A percentile compares a stretch with the other conserved stretches of the same genome.
Conservation (phyloP, 2,888 invertebrate species). For the Dendrolimus pini region DNA sequence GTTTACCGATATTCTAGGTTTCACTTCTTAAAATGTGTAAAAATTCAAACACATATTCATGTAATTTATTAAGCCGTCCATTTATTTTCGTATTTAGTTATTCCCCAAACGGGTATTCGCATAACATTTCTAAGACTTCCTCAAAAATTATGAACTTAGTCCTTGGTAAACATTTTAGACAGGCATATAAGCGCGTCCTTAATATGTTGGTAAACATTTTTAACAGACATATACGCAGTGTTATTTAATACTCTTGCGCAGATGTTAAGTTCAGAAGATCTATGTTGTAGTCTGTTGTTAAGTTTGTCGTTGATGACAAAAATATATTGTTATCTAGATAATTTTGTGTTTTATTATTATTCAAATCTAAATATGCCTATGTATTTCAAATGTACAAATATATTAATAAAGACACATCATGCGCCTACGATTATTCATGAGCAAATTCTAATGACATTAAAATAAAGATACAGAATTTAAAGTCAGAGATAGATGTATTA, state of each 20-base stretch:
- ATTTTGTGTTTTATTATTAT: conserved; percentile 35
- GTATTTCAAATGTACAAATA: too few relatives aligned
- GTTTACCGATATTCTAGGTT: too few relatives aligned
- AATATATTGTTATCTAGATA: conserved; percentile 77
- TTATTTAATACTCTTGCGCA: conserved; percentile 33
- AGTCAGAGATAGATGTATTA: too few relatives aligned
- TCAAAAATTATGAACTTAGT: conserved; percentile 3
- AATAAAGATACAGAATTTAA: too few relatives aligned
- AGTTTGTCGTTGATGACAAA: conserved; percentile 76
- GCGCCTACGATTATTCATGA: too few relatives aligned
- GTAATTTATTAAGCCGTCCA: conserved; percentile 61
- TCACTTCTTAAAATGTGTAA: too few relatives aligned
- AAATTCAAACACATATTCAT: not conserved
- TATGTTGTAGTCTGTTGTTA: conserved; percentile 75
- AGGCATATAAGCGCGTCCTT: conserved; percentile 30
- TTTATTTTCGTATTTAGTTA: conserved; percentile 48
- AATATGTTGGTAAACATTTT: conserved; percentile 47
- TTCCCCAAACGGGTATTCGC: conserved; percentile 26
- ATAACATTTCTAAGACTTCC: conserved; percentile 7
- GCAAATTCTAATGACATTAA: too few relatives aligned
- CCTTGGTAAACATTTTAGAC: conserved; percentile 42
- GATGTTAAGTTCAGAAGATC: conserved; percentile 62
- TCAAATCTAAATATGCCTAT: too few relatives aligned
- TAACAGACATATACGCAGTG: conserved; percentile 30
- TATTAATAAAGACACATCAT: too few relatives aligned